phyloP scores from a whole-genome alignment of 2,113 vertebrate species.

The Podarcis cretensis region DNA sequence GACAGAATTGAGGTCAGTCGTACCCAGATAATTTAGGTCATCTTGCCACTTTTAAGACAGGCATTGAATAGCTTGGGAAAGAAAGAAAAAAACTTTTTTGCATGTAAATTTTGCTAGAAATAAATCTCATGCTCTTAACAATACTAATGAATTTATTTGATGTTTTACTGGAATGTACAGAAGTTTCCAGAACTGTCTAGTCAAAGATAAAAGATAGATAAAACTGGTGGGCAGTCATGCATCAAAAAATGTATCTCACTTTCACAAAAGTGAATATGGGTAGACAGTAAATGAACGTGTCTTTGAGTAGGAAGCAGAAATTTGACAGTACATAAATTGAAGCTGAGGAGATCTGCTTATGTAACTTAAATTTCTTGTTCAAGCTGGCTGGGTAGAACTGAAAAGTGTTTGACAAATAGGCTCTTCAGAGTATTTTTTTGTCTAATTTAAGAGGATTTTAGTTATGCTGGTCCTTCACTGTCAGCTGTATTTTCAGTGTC shows the following conservation, averaged over 20 bases:
- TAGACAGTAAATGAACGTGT: conserved; percentile 23
- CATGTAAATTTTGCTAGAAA: neutral
- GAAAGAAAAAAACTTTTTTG: no score
- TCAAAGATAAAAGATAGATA: neutral
- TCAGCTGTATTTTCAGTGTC: conserved; percentile 5
- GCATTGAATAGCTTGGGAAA: neutral
- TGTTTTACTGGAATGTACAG: neutral
- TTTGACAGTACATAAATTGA: neutral
- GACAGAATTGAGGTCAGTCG: neutral
- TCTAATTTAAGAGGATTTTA: conserved; percentile 10
- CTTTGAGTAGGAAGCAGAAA: conserved; percentile 18
- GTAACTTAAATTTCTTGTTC: conserved; percentile 33
- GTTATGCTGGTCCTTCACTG: neutral
- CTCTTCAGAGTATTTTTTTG: neutral
- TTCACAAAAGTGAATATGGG: conserved; percentile 5
- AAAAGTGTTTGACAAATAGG: neutral
- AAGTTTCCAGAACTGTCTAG: neutral
- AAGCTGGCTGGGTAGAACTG: conserved; percentile 4
- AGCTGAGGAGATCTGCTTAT: neutral
- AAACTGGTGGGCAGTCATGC: neutral
- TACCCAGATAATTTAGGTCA: neutral
- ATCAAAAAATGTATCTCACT: conserved; percentile 3
- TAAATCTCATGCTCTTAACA: neutral
- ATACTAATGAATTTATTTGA: neutral
- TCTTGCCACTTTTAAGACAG: neutral